Percentiles rank a stretch among this genome's conserved stretches.
These are phyloP conservation scores for Pogonomyrmex californicus DNA, from an alignment of 1,140 invertebrate species.

Conservation along the genomic window DNA sequence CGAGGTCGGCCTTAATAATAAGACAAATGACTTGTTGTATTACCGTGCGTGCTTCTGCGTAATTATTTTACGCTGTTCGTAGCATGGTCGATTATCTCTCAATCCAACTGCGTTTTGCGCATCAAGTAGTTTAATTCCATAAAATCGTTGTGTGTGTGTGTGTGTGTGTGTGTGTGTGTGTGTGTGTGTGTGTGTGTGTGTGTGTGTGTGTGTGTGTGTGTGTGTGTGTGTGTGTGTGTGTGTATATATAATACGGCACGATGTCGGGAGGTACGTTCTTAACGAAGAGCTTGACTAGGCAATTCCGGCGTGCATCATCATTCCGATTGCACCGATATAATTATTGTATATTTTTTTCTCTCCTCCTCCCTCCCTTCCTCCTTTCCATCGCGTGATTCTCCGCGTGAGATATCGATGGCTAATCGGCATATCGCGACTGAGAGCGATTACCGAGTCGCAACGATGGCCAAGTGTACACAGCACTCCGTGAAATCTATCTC, in stretches of 20 bases:
- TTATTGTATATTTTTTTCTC: not conserved
- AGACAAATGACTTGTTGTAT: slow-evolving; percentile 61
- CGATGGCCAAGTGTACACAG: slow-evolving; percentile 15
- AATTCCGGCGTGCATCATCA: slow-evolving; percentile 49
- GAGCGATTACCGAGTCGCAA: slow-evolving; percentile 3
- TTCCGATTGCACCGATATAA: slow-evolving; percentile 38
- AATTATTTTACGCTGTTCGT: not conserved
- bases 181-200: too few relatives aligned
- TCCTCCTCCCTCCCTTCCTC: too few relatives aligned
- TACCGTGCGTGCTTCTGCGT: not conserved
- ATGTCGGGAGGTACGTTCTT: slow-evolving; percentile 48
- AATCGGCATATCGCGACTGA: slow-evolving; percentile 31
- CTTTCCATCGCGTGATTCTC: not conserved
- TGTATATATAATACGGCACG: slow-evolving; percentile 9
- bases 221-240: too few relatives aligned
- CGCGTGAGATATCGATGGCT: slow-evolving; percentile 28
- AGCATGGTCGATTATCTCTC: slow-evolving; percentile 43
- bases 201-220: not conserved
- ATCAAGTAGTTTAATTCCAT: slow-evolving; percentile 44
- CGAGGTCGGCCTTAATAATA: slow-evolving; percentile 52
- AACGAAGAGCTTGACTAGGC: slow-evolving; percentile 56
- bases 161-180: too few relatives aligned
- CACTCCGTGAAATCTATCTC: slow-evolving; percentile 10
- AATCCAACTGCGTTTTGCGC: slow-evolving; percentile 21
- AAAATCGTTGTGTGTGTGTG: slow-evolving; percentile 29